These are phyloP conservation scores for Geotrupes spiniger DNA, from an alignment of 2,888 invertebrate genomes.

Conservation along the genomic window DNA sequence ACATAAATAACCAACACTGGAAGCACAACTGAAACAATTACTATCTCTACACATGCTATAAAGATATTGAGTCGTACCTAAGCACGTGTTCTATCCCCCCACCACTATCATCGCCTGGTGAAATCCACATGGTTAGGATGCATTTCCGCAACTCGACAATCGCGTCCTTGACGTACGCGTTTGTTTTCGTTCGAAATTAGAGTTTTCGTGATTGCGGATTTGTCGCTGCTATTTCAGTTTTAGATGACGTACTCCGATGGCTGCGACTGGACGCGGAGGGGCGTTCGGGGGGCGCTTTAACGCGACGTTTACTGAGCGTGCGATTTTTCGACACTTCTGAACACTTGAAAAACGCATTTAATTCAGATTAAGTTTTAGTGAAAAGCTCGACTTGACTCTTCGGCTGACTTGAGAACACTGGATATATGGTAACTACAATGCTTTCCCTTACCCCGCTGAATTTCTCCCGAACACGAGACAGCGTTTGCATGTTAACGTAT, in stretches of 20 bases:
- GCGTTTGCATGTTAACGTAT: conserved; percentile 53
- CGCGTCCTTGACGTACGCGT: conserved; percentile 4
- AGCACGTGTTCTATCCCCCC: conserved; percentile 37
- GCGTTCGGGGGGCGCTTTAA: not conserved
- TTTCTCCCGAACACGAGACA: conserved; percentile 52
- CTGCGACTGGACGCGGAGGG: not conserved
- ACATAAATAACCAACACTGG: no score
- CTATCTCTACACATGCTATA: conserved; percentile 5
- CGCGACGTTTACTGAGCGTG: not conserved
- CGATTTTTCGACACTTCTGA: conserved; percentile 9
- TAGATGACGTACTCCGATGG: not conserved
- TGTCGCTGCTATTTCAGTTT: no score
- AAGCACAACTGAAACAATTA: no score
- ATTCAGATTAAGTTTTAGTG: conserved; percentile 15
- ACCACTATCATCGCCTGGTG: conserved; percentile 21
- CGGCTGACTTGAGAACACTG: conserved; percentile 53
- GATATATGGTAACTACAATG: conserved; percentile 53
- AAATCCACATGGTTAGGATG: conserved; percentile 19
- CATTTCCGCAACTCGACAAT: conserved; percentile 12
- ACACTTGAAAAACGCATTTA: not conserved
- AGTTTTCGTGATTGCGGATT: no score
- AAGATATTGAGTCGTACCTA: conserved; percentile 32
- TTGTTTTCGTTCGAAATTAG: no score
- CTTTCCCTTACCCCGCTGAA: conserved; percentile 47
- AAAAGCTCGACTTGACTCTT: conserved; percentile 44